Percentiles rank a stretch among this genome's conserved stretches.
Conservation (phyloP, 1,140 invertebrate genomes). For the Hermatobates lingyangjiaoensis region DNA sequence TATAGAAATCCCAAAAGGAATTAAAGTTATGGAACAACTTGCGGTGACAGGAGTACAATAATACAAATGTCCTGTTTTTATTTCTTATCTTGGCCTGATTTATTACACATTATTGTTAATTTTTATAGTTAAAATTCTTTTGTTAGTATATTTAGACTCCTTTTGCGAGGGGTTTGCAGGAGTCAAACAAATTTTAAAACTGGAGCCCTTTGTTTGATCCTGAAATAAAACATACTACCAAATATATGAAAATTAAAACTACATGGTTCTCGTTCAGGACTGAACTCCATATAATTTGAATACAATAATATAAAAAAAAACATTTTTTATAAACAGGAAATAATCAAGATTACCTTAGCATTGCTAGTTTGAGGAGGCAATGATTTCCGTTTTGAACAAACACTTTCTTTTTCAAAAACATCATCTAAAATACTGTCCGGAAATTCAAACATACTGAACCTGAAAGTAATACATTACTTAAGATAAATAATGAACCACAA, state of each 20-base stretch:
- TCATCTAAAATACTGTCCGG: conserved; percentile 25
- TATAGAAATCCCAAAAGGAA: no score
- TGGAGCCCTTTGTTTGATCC: no score
- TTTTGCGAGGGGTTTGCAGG: no score
- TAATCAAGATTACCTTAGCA: not conserved
- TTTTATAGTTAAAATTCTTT: no score
- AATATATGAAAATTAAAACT: not conserved
- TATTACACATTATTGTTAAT: no score
- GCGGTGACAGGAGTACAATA: no score
- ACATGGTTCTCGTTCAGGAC: not conserved
- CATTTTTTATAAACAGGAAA: not conserved
- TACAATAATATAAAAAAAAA: not conserved
- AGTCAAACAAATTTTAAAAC: no score
- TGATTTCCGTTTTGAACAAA: conserved; percentile 8
- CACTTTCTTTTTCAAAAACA: conserved; percentile 23
- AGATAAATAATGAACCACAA: no score
- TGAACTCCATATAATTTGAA: not conserved
- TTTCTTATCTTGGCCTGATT: no score
- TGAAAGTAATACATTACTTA: conserved; percentile 9
- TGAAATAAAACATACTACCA: not conserved
- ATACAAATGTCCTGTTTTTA: no score
- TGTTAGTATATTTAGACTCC: no score
- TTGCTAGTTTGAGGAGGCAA: conserved; percentile 3
- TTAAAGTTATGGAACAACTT: no score
- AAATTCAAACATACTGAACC: conserved; percentile 65